A percentile compares a stretch with the other conserved stretches of the same genome.
phyloP scores from a whole-genome alignment of 2,797 vertebrate genomes.

The Sebastolobus alascanus region DNA sequence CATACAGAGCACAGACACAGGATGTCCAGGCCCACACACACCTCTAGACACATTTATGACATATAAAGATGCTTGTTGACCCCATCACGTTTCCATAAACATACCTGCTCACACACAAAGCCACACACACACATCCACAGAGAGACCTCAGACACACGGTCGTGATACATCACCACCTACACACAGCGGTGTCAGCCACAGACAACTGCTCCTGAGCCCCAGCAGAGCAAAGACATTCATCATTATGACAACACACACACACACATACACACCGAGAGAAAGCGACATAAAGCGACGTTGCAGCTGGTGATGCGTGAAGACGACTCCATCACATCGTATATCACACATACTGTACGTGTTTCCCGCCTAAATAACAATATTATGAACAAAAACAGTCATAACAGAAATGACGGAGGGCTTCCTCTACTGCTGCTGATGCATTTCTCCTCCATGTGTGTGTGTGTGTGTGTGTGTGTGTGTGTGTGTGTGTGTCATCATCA shows the following conservation, averaged over 20 bases:
- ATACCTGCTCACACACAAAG: conserved; percentile 8
- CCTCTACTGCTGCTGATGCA: conserved; percentile 5
- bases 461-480: conserved; percentile 32
- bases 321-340: conserved; percentile 71
- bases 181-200: conserved; percentile 73
- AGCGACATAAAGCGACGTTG: conserved; percentile 56
- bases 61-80: conserved; percentile 27
- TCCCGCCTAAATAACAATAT: conserved; percentile 60
- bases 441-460: conserved; percentile 22
- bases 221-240: conserved; percentile 79
- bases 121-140: conserved; percentile 19
- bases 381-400: conserved; percentile 53
- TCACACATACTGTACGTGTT: conserved; percentile 57
- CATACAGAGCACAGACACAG: neutral
- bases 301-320: conserved; percentile 69
- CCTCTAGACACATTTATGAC: conserved; percentile 1
- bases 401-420: conserved; percentile 26
- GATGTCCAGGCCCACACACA: neutral
- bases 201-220: conserved; percentile 81
- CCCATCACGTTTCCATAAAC: conserved; percentile 10
- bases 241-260: conserved; percentile 77
- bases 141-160: conserved; percentile 30
- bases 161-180: conserved; percentile 79
- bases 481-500: conserved; percentile 15
- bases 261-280: conserved; percentile 45